Percentiles rank a stretch among this genome's conserved stretches.
These are phyloP conservation scores for Holacanthus passer DNA, from an alignment of 2,113 vertebrate species.

Conservation along the genomic window DNA sequence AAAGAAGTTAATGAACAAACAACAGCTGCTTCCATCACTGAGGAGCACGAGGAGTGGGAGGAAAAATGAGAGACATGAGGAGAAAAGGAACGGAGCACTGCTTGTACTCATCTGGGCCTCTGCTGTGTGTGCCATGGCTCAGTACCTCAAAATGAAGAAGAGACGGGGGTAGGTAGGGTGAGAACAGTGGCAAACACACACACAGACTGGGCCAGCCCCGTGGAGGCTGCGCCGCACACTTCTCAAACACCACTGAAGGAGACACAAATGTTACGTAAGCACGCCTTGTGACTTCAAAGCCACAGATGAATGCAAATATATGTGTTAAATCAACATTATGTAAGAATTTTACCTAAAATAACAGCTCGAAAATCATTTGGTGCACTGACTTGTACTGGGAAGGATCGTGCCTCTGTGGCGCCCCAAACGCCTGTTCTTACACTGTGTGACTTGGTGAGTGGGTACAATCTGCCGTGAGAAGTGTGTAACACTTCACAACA, in stretches of 20 bases:
- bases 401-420: too few relatives aligned
- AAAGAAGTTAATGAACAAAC: constrained; percentile 73
- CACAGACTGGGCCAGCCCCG: constrained; percentile 54
- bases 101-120: constrained; percentile 55
- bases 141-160: constrained; percentile 52
- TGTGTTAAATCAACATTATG: constrained; percentile 20
- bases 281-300: constrained; percentile 49
- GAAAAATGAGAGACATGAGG: constrained; percentile 46
- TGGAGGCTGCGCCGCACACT: constrained; percentile 35
- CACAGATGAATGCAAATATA: constrained; percentile 37
- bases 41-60: constrained; percentile 49
- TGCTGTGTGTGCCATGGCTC: constrained; percentile 40
- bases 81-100: constrained; percentile 27
- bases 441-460: too few relatives aligned
- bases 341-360: too few relatives aligned
- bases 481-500: too few relatives aligned
- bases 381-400: too few relatives aligned
- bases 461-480: too few relatives aligned
- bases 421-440: too few relatives aligned
- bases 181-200: constrained; percentile 38
- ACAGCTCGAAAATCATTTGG: too few relatives aligned
- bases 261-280: constrained; percentile 52
- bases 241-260: constrained; percentile 34
- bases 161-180: constrained; percentile 37
- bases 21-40: constrained; percentile 69